These are phyloP conservation scores for Channa striata DNA, from an alignment of 2,797 vertebrate species.

Conservation along the genomic window DNA sequence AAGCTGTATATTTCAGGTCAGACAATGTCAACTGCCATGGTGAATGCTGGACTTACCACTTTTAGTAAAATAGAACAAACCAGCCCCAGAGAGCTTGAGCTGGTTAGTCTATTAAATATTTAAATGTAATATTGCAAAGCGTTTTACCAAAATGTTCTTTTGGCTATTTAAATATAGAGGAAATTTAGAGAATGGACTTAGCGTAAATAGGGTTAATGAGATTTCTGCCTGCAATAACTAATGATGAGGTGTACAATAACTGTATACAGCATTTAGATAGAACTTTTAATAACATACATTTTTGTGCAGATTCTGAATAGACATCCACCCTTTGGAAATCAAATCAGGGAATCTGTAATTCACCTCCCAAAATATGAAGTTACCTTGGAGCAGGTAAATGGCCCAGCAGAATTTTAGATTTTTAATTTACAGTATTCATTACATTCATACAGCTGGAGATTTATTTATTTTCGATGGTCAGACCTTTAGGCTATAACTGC, in stretches of 20 bases:
- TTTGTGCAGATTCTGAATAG: constrained; percentile 93
- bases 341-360: constrained; percentile 93
- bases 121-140: not conserved
- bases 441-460: not conserved
- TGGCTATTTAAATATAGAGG: too few species aligned
- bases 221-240: not conserved
- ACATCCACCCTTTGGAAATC: constrained; percentile 98
- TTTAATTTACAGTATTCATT: not conserved
- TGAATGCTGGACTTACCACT: constrained; percentile 94
- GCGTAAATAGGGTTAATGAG: not conserved
- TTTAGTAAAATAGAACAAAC: constrained; percentile 95
- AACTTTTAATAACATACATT: constrained; percentile 6
- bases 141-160: not conserved
- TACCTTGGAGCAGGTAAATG: constrained; percentile 90
- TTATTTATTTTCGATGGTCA: not conserved
- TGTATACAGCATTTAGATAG: not conserved
- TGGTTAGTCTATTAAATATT: constrained; percentile 82
- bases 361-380: constrained; percentile 94
- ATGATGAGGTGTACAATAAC: not conserved
- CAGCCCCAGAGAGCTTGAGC: constrained; percentile 93
- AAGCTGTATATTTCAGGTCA: constrained; percentile 84
- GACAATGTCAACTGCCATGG: constrained; percentile 92
- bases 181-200: too few species aligned
- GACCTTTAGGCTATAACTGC: not conserved
- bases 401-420: not conserved